A percentile compares a stretch with the other conserved stretches of the same genome.
These are phyloP conservation scores for Flabesymbios commensalis DNA, from an alignment of 2,888 invertebrate species.

Conservation along the genomic window DNA sequence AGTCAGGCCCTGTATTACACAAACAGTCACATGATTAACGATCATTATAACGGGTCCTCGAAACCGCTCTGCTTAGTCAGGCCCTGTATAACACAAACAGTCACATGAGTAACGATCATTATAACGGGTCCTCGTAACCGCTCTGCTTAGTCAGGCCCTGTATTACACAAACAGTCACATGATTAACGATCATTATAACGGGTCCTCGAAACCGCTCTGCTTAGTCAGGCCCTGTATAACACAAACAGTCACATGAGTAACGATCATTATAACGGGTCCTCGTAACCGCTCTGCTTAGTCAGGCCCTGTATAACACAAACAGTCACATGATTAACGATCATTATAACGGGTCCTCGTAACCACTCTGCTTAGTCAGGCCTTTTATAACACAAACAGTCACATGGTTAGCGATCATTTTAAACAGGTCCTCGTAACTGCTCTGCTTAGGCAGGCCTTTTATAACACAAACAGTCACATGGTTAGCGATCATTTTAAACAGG, in stretches of 20 bases:
- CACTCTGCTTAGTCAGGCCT: constrained; percentile 91
- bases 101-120: neutral
- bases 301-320: neutral
- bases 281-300: neutral
- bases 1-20: neutral
- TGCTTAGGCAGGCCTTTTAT: neutral
- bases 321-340: neutral
- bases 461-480: neutral
- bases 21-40: neutral
- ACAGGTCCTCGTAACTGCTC: neutral
- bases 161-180: neutral
- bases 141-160: neutral
- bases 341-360: constrained; percentile 77
- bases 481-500: neutral
- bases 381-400: constrained; percentile 44
- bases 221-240: constrained; percentile 77
- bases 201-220: constrained; percentile 87
- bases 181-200: constrained; percentile 64
- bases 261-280: neutral
- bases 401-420: neutral
- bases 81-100: constrained; percentile 63
- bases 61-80: constrained; percentile 95
- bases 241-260: neutral
- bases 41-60: constrained; percentile 70
- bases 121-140: neutral